A percentile compares a stretch with the other conserved stretches of the same genome.
phyloP scores from a whole-genome alignment of 2,888 invertebrate genomes.

The Orthonevra nobilis region DNA sequence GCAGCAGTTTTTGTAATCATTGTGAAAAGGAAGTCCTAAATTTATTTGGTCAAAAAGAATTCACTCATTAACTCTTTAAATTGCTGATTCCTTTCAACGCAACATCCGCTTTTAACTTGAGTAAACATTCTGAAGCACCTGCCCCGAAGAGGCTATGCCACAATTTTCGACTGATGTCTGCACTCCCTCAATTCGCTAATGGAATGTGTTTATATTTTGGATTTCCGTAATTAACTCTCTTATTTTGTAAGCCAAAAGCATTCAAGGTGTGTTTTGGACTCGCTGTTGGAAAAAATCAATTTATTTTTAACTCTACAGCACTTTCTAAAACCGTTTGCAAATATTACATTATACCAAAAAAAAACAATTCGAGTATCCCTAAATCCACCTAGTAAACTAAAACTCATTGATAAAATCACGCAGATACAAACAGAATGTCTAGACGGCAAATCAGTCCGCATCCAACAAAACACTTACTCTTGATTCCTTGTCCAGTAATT shows the following conservation, averaged over 20 bases:
- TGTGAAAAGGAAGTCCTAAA: too few relatives aligned
- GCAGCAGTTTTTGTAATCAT: too few relatives aligned
- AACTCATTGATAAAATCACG: too few relatives aligned
- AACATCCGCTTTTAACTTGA: conserved; percentile 25
- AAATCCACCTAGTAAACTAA: too few relatives aligned
- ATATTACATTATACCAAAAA: too few relatives aligned
- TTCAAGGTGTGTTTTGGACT: conserved; percentile 29
- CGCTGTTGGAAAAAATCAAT: conserved; percentile 10
- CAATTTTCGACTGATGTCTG: conserved; percentile 21
- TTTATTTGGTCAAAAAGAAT: too few relatives aligned
- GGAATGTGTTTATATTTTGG: conserved; percentile 30
- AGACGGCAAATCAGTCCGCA: too few relatives aligned
- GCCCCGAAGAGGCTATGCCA: conserved; percentile 5
- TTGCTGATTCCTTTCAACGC: too few relatives aligned
- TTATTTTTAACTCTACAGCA: conserved; percentile 27
- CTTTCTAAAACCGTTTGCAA: conserved; percentile 9
- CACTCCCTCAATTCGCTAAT: conserved; percentile 17
- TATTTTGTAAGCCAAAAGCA: conserved; percentile 4
- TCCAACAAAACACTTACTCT: too few relatives aligned
- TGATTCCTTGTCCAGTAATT: conserved; percentile 76
- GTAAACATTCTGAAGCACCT: conserved; percentile 39
- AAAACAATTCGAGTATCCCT: too few relatives aligned
- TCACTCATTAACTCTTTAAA: too few relatives aligned
- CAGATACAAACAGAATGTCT: too few relatives aligned
- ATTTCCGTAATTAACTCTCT: conserved; percentile 34